Percentiles rank a stretch among this genome's conserved stretches.
Evolutionary conservation across 2,888 invertebrate species (phyloP).

Genomic region (Carpatolechia fugitivella): DNA sequence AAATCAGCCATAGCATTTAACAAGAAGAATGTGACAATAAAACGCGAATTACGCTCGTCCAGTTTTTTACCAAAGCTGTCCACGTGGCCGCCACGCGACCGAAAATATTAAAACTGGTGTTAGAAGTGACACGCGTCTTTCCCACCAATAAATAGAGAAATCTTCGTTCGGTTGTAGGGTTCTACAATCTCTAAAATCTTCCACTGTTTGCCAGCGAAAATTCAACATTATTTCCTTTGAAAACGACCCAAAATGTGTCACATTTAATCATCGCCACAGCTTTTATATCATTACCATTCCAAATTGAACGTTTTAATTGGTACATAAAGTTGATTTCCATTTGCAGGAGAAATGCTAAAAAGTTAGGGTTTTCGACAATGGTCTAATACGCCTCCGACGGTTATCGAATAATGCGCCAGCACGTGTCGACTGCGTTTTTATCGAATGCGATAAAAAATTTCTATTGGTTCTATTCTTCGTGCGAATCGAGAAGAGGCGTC

Average conservation of each 20-base stretch:
- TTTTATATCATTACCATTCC: neutral
- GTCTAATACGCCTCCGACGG: conserved; percentile 74
- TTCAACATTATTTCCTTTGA: neutral
- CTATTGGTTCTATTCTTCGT: conserved; percentile 53
- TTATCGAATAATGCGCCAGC: conserved; percentile 75
- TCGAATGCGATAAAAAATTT: conserved; percentile 40
- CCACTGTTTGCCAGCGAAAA: rapidly evolving
- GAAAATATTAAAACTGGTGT: conserved; percentile 79
- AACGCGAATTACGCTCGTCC: conserved; percentile 70
- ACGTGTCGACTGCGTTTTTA: conserved; percentile 70
- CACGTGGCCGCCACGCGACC: conserved; percentile 67
- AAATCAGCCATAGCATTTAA: conserved; percentile 65
- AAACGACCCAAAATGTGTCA: conserved; percentile 20
- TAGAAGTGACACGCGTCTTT: conserved; percentile 77
- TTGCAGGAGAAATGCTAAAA: conserved; percentile 32
- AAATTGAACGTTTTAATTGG: conserved; percentile 25
- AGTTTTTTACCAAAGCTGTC: conserved; percentile 74
- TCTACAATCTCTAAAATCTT: conserved; percentile 28
- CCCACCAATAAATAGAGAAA: conserved; percentile 77
- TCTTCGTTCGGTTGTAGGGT: conserved; percentile 59
- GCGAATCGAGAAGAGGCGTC: conserved; percentile 70
- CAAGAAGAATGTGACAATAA: conserved; percentile 73
- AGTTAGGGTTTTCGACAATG: conserved; percentile 68
- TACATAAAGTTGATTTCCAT: conserved; percentile 31
- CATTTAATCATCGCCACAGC: neutral